Percentiles rank a stretch among this genome's conserved stretches.
Evolutionary conservation across 2,888 invertebrate genomes (phyloP).

Genomic region (Drosophila paranaensis): DNA sequence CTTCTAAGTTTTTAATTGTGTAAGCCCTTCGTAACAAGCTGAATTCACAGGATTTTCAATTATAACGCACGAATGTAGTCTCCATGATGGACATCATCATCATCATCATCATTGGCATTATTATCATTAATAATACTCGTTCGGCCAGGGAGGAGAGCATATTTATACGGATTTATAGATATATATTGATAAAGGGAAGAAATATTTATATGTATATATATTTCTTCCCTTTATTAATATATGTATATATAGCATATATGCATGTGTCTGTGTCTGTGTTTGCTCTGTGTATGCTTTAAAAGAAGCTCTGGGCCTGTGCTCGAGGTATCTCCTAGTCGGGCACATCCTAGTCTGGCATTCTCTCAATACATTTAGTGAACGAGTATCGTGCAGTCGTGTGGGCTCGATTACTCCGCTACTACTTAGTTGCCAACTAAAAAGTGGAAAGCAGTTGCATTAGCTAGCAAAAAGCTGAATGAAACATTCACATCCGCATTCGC

Average conservation of each 20-base stretch:
- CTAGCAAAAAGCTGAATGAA: no score
- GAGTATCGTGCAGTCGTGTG: background rate
- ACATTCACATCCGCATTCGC: no score
- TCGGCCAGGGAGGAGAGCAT: background rate
- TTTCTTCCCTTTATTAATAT: no score
- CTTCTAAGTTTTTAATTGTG: conserved; percentile 46
- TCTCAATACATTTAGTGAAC: background rate
- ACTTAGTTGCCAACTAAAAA: background rate
- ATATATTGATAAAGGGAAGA: background rate
- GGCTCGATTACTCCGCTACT: background rate
- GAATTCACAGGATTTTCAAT: conserved; percentile 8
- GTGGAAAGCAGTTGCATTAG: background rate
- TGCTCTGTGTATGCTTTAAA: no score
- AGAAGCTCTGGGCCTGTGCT: no score
- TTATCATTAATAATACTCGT: background rate
- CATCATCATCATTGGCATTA: conserved; percentile 8
- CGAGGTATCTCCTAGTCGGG: background rate
- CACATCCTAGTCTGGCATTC: background rate
- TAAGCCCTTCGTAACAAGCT: conserved; percentile 21
- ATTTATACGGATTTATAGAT: background rate
- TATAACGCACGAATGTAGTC: conserved; percentile 34
- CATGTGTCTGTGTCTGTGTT: no score
- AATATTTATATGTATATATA: no score
- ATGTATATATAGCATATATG: no score
- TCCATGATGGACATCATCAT: conserved; percentile 19